A percentile compares a stretch with the other conserved stretches of the same genome.
Conservation (phyloP, 2,113 vertebrate species). For the Anoplopoma fimbria region DNA sequence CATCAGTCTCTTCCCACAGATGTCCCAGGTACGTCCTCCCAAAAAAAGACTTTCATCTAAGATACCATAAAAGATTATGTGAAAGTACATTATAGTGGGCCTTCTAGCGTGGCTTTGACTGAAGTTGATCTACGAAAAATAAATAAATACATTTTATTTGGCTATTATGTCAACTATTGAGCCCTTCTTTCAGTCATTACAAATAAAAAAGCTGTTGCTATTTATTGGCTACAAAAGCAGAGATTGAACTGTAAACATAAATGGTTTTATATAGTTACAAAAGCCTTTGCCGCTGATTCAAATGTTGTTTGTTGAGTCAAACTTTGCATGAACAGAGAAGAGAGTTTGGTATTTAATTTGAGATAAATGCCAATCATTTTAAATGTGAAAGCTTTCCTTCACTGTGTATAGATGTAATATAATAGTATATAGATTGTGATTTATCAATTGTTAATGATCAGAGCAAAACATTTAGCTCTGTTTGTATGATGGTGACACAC, state of each 20-base stretch:
- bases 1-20: slow-evolving; percentile 97
- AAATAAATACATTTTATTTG: too few relatives aligned
- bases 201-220: too few relatives aligned
- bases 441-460: neutral
- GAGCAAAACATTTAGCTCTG: neutral
- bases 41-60: neutral
- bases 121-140: neutral
- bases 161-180: too few relatives aligned
- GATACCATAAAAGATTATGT: neutral
- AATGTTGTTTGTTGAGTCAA: too few relatives aligned
- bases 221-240: too few relatives aligned
- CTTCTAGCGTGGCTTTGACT: neutral
- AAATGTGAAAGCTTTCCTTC: neutral
- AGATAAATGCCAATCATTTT: neutral
- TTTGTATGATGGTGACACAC: neutral
- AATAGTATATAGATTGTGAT: neutral
- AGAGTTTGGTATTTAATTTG: too few relatives aligned
- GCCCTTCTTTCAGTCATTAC: too few relatives aligned
- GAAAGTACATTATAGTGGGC: neutral
- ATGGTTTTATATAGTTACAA: too few relatives aligned
- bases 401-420: neutral
- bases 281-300: too few relatives aligned
- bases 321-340: too few relatives aligned
- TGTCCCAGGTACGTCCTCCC: slow-evolving; percentile 88
- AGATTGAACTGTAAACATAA: too few relatives aligned